Percentiles rank a stretch among this genome's conserved stretches.
Evolutionary conservation across 1,140 invertebrate species (phyloP).

Genomic region (Homalodisca vitripennis): DNA sequence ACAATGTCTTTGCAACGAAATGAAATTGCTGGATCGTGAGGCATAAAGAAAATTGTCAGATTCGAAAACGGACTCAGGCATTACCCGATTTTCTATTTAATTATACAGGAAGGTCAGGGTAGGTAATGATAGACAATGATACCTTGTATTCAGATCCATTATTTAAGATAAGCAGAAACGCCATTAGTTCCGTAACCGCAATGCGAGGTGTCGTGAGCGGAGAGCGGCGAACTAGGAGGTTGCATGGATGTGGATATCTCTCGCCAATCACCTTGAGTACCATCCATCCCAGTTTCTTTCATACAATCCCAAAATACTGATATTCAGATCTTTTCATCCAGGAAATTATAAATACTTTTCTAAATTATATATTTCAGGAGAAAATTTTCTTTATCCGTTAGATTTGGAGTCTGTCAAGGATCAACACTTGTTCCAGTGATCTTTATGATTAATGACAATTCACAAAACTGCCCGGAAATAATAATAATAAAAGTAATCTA

Average conservation of each 20-base stretch:
- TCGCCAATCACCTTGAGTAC: no score
- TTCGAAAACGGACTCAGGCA: conserved; percentile 29
- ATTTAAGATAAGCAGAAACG: conserved; percentile 31
- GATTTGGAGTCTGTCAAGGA: no score
- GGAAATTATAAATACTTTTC: no score
- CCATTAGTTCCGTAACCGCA: conserved; percentile 23
- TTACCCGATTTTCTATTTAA: conserved; percentile 32
- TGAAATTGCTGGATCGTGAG: conserved; percentile 30
- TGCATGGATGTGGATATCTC: not conserved
- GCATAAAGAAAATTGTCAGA: conserved; percentile 29
- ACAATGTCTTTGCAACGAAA: conserved; percentile 29
- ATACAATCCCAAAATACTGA: no score
- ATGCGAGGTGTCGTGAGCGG: not conserved
- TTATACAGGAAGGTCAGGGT: conserved; percentile 25
- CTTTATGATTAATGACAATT: no score
- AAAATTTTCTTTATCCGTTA: no score
- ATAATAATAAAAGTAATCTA: no score
- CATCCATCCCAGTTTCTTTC: no score
- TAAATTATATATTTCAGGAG: no score
- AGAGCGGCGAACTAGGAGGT: not conserved
- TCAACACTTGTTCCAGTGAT: no score
- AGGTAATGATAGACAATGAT: conserved; percentile 28
- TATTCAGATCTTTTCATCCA: no score
- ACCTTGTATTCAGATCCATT: conserved; percentile 29
- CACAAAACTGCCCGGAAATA: no score